Evolutionary conservation across 2,797 vertebrate genomes (phyloP).

Genomic region (Ctenochaetus hawaiiensis): DNA sequence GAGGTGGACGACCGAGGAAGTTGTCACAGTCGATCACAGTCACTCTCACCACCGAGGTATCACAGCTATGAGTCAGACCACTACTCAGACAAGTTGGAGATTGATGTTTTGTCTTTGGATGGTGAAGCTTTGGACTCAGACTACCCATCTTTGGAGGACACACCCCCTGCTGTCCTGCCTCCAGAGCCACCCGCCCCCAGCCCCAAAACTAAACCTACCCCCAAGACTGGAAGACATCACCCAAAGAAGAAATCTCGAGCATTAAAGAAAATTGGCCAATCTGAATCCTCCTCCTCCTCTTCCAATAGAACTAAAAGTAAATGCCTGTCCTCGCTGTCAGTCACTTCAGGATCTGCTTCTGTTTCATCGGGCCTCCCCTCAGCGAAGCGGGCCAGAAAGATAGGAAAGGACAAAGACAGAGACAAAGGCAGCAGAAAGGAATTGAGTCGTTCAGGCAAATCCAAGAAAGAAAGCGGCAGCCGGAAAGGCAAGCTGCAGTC

Average conservation of each 20-base stretch:
- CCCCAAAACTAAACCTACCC: constrained; percentile 74
- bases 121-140: constrained; percentile 88
- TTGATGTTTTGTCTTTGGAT: constrained; percentile 86
- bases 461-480: constrained; percentile 80
- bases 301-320: constrained; percentile 80
- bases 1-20: constrained; percentile 69
- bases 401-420: constrained; percentile 80
- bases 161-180: constrained; percentile 75
- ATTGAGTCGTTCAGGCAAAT: constrained; percentile 74
- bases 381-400: constrained; percentile 77
- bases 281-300: constrained; percentile 75
- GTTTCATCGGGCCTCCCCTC: constrained; percentile 67
- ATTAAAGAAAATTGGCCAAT: constrained; percentile 75
- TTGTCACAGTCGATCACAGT: constrained; percentile 72
- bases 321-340: constrained; percentile 75
- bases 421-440: constrained; percentile 85
- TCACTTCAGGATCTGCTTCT: constrained; percentile 58
- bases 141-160: constrained; percentile 86
- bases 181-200: constrained; percentile 75
- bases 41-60: constrained; percentile 76
- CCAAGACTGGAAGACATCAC: constrained; percentile 75
- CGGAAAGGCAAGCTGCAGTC: constrained; percentile 94
- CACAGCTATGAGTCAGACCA: constrained; percentile 84
- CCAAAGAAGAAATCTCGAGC: constrained; percentile 82
- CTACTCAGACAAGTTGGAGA: constrained; percentile 82